Percentiles rank a stretch among this genome's conserved stretches.
Evolutionary conservation across 2,113 vertebrate species (phyloP).

Genomic region (Phainopepla nitens): DNA sequence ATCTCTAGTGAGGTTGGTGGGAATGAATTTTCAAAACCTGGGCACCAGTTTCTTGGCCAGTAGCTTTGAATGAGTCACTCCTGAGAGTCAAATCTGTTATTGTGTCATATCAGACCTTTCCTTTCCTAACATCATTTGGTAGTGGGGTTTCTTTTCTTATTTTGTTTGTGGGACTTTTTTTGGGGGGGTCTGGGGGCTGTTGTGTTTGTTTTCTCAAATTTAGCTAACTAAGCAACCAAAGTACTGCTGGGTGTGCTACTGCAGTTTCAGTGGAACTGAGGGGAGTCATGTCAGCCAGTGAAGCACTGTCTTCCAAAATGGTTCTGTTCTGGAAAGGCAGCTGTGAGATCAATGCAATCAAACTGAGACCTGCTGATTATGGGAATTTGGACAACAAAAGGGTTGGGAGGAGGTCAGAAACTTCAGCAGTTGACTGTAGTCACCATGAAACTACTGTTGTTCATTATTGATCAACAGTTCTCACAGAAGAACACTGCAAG

Average conservation of each 20-base stretch:
- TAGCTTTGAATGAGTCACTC: neutral
- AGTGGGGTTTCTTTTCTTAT: neutral
- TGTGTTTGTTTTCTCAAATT: neutral
- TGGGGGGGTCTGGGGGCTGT: fast-evolving
- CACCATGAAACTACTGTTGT: neutral
- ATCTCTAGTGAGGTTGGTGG: neutral
- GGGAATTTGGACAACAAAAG: neutral
- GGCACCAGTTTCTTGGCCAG: neutral
- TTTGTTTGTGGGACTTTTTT: neutral
- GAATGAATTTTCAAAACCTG: neutral
- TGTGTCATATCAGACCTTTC: neutral
- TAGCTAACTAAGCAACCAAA: neutral
- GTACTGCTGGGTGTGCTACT: neutral
- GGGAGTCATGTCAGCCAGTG: neutral
- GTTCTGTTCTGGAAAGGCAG: slow-evolving; percentile 1
- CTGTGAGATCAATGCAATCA: neutral
- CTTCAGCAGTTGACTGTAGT: neutral
- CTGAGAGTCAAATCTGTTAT: neutral
- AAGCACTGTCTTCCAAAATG: neutral
- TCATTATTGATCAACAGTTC: neutral
- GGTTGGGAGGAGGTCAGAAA: neutral
- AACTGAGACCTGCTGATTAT: neutral
- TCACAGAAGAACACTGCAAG: neutral
- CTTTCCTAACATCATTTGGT: neutral
- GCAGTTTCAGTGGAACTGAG: slow-evolving; percentile 2